Percentiles rank a stretch among this genome's conserved stretches.
These are phyloP conservation scores for Trichoplax adhaerens DNA, from an alignment of 37 sponge, comb jelly and placozoan species.

Conservation along the genomic window DNA sequence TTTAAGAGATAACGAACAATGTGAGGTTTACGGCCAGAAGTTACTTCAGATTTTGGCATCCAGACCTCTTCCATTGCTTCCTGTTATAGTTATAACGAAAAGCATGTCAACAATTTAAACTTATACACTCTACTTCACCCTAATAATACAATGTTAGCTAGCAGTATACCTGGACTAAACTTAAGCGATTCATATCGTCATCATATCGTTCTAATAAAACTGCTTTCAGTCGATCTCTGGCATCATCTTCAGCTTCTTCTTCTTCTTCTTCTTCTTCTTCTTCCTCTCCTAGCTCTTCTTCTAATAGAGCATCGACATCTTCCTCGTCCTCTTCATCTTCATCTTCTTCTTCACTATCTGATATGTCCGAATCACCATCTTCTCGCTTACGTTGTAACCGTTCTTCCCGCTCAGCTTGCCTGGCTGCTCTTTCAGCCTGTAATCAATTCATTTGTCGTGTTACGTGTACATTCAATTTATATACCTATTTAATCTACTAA, in stretches of 20 bases:
- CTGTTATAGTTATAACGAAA: conserved; percentile 19
- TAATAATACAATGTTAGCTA: neutral
- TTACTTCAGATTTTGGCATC: conserved; percentile 35
- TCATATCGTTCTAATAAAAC: conserved; percentile 54
- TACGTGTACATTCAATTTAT: too few relatives aligned
- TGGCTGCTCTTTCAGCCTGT: neutral
- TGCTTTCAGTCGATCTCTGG: conserved; percentile 47
- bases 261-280: conserved; percentile 68
- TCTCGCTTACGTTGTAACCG: conserved; percentile 8
- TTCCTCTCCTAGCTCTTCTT: conserved; percentile 61
- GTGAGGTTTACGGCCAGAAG: conserved; percentile 37
- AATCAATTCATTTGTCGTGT: too few relatives aligned
- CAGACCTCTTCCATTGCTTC: conserved; percentile 48
- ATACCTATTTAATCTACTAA: too few relatives aligned
- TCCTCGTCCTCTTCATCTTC: conserved; percentile 30
- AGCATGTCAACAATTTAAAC: neutral
- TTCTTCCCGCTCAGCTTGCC: neutral
- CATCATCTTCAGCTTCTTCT: conserved; percentile 41
- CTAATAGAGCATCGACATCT: conserved; percentile 39
- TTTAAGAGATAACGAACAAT: conserved; percentile 43
- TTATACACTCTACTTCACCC: conserved; percentile 1
- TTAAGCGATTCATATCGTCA: conserved; percentile 35
- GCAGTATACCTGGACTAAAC: conserved; percentile 14
- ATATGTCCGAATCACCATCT: neutral
- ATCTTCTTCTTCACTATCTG: conserved; percentile 15